Base-by-base conservation (phyloP, 2,797 vertebrate genomes). In the Streptopelia turtur region DNA sequence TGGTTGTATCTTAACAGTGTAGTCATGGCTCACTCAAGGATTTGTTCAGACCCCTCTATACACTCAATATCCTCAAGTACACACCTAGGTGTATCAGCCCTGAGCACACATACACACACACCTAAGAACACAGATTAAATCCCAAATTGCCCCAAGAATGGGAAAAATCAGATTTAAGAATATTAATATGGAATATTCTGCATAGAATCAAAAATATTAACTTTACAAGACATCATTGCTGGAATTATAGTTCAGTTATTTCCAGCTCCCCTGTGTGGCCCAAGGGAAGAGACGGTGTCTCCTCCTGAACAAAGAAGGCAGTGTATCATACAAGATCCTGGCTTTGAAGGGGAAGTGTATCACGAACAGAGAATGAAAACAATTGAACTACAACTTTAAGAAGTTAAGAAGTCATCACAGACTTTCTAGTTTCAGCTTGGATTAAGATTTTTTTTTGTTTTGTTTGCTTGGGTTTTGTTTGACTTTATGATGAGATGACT, bases 91-190 rank as follows among this genome's bases (percentile, higher is more conserved):
- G 3, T 55, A 69, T 52, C 35, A 52, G 35, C 23, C 17, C 45
- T 18, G 7, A 55, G 33, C 7, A 43, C 8, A 39, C 6, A 39
- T 10, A 55, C 8, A 13, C 6, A 6, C 14, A 41, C 0, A 3
- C 27, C n/a, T 35, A 49, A 45, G 39, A 81, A 49, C 16, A 70
- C 45, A 77, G 49, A 61, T 52, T 64, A 89, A 76, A 76, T 13
- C 4, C 18, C 10, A 28, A 78, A 10, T 30, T 56, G 41, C 24
- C 77, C 11, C 3, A 1, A 55, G 24, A 64, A 86, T 5, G n/a
- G 20, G 11, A 47, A 68, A 89, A 71, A 39, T 7, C 22, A 63
- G 2, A 53, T 50, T 50, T 57, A 53, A 75, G 28, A 83, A 45
- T 41, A 63, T 28, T n/a, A 50, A 60, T 33, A 76, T 3, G 6